Percentiles rank a stretch among this genome's conserved stretches.
Conservation (phyloP, 2,888 invertebrate species). For the Prenolepis imparis region DNA sequence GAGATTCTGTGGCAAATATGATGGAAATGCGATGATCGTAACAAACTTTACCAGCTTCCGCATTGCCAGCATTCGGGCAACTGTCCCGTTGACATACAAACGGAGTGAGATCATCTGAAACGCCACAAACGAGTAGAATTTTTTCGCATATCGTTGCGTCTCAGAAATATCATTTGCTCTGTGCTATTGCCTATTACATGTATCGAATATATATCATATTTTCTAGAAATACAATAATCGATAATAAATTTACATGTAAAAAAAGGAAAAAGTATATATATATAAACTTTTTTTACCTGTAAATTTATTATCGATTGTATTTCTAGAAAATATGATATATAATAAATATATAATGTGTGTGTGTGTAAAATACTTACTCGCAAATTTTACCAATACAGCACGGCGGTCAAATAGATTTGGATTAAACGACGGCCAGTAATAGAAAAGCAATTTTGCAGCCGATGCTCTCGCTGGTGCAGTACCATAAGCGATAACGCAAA, state of each 20-base stretch:
- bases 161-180: neutral
- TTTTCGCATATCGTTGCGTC: neutral
- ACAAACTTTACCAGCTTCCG: conserved; percentile 97
- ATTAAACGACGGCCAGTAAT: conserved; percentile 99
- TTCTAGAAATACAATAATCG: neutral
- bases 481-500: conserved; percentile 98
- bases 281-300: no score
- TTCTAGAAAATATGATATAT: no score
- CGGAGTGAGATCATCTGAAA: conserved; percentile 91
- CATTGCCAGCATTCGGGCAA: conserved; percentile 95
- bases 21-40: conserved; percentile 97
- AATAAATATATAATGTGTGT: neutral
- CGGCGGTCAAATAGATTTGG: conserved; percentile 96
- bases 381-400: conserved; percentile 94
- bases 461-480: conserved; percentile 97
- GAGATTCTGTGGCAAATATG: conserved; percentile 93
- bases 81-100: conserved; percentile 96
- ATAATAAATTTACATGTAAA: neutral
- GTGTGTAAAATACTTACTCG: conserved; percentile 88
- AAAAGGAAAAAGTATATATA: neutral
- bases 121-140: neutral
- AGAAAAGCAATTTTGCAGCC: conserved; percentile 98
- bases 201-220: neutral
- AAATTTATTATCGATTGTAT: no score
- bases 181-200: neutral